Percentiles rank a stretch among this genome's conserved stretches.
These are phyloP conservation scores for Characodon lateralis DNA, from an alignment of 2,797 vertebrate species.

Conservation along the genomic window DNA sequence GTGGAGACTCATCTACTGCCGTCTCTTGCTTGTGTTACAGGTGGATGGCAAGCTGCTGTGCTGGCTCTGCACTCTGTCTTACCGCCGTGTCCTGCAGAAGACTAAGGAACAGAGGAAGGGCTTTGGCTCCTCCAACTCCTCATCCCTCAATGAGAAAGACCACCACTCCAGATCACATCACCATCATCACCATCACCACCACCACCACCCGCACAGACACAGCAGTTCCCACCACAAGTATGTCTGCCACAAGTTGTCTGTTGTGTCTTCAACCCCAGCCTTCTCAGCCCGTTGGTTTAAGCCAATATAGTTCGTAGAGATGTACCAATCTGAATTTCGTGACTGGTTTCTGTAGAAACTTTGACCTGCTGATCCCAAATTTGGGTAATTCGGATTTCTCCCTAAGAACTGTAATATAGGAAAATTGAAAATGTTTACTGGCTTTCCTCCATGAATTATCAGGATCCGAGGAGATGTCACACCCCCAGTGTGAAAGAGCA, in stretches of 20 bases:
- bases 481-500: neutral
- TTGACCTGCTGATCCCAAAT: neutral
- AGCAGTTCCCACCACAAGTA: slow-evolving; percentile 94
- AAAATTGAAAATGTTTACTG: neutral
- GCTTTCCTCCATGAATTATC: neutral
- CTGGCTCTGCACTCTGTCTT: slow-evolving; percentile 98
- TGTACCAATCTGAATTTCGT: neutral
- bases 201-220: slow-evolving; percentile 79
- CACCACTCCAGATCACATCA: slow-evolving; percentile 92
- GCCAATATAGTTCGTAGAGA: neutral
- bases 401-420: neutral
- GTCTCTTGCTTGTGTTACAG: slow-evolving; percentile 66
- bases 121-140: slow-evolving; percentile 93
- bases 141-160: slow-evolving; percentile 94
- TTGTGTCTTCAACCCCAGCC: neutral
- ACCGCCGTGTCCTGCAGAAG: slow-evolving; percentile 98
- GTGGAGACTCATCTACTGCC: neutral
- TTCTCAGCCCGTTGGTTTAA: neutral
- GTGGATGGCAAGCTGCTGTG: slow-evolving; percentile 97
- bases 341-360: neutral
- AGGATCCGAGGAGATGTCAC: neutral
- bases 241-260: slow-evolving; percentile 46
- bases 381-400: neutral
- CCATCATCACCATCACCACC: slow-evolving; percentile 84
- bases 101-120: slow-evolving; percentile 98